These are phyloP conservation scores for Polydrusus cervinus DNA, from an alignment of 2,888 invertebrate genomes.

Conservation along the genomic window DNA sequence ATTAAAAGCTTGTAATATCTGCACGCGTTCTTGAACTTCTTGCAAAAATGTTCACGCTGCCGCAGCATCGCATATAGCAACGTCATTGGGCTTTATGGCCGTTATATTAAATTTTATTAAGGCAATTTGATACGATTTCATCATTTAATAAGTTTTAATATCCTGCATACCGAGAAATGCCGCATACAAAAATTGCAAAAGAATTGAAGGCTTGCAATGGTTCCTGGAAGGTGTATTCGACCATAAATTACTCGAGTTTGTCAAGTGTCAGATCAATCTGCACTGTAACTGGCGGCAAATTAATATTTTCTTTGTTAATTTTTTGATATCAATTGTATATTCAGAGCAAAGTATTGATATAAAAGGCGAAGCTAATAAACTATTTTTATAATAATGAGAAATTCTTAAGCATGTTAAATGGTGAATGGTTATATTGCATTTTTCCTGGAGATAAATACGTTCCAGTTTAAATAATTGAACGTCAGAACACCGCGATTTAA, in stretches of 20 bases:
- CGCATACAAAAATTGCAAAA: slow-evolving; percentile 47
- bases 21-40: slow-evolving; percentile 42
- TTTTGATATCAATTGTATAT: slow-evolving; percentile 28
- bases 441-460: too few relatives aligned
- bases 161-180: slow-evolving; percentile 57
- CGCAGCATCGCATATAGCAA: slow-evolving; percentile 38
- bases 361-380: background rate
- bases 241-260: slow-evolving; percentile 44
- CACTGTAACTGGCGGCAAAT: slow-evolving; percentile 44
- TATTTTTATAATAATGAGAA: background rate
- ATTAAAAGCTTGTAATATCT: slow-evolving; percentile 36
- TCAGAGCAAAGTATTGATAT: slow-evolving; percentile 12
- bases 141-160: slow-evolving; percentile 58
- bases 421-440: background rate
- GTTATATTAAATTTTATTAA: slow-evolving; percentile 57
- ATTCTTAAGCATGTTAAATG: background rate
- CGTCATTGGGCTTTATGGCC: slow-evolving; percentile 47
- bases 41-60: slow-evolving; percentile 38
- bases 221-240: slow-evolving; percentile 44
- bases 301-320: slow-evolving; percentile 43
- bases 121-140: slow-evolving; percentile 59
- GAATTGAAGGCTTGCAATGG: slow-evolving; percentile 42
- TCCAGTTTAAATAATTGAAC: background rate
- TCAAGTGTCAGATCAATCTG: slow-evolving; percentile 44
- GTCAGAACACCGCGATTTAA: too few relatives aligned